Percentiles rank a stretch among this genome's conserved stretches.
phyloP scores from a whole-genome alignment of 53 echinoderm and acorn worm genomes.

The Zoroaster sp. region DNA sequence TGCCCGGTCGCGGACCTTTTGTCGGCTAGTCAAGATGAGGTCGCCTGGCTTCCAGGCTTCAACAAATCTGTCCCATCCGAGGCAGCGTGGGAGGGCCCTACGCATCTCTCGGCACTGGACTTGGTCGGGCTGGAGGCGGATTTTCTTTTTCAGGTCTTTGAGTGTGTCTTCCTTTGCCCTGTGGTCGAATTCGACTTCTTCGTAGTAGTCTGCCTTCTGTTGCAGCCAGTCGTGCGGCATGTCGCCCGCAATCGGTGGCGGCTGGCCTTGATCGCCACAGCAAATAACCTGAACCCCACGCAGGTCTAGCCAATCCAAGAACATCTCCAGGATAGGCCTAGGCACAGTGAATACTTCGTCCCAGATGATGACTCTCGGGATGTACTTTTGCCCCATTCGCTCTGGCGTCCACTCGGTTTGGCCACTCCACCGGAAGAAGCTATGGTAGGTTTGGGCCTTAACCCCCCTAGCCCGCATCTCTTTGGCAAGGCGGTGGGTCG shows the following conservation, averaged over 20 bases:
- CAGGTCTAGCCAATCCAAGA: background rate
- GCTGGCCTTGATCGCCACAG: background rate
- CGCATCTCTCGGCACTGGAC: background rate
- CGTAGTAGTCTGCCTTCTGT: background rate
- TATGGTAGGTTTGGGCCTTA: constrained; percentile 4
- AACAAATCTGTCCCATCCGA: background rate
- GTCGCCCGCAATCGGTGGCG: background rate
- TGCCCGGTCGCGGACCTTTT: background rate
- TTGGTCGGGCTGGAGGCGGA: background rate
- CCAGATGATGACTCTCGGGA: background rate
- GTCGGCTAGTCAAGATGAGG: background rate
- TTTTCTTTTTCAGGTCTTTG: background rate
- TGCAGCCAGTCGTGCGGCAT: background rate
- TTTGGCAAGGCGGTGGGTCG: constrained; percentile 1
- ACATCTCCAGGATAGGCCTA: background rate
- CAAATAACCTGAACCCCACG: background rate
- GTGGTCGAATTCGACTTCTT: background rate
- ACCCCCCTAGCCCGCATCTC: constrained; percentile 4
- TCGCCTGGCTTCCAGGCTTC: constrained; percentile 22
- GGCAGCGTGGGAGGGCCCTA: background rate
- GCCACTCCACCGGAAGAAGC: constrained; percentile 9
- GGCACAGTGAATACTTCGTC: background rate
- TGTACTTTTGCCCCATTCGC: background rate
- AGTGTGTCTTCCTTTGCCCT: background rate
- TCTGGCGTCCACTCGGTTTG: constrained; percentile 6